These are phyloP conservation scores for Caenorhabditis virilis DNA, from an alignment of 2,888 invertebrate species.

Conservation along the genomic window DNA sequence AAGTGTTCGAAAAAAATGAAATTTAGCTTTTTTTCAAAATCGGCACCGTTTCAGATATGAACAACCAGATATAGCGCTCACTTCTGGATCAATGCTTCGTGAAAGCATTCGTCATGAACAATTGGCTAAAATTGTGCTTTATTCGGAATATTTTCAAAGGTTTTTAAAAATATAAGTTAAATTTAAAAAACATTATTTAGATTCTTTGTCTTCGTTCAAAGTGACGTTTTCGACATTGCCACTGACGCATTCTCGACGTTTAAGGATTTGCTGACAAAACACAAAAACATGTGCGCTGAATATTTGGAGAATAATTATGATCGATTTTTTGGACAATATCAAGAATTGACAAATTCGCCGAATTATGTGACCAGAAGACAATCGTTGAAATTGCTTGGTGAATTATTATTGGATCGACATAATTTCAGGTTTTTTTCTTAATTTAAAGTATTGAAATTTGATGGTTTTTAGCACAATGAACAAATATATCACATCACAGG, in stretches of 20 bases:
- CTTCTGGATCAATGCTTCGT: slow-evolving; percentile 97
- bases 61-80: slow-evolving; percentile 96
- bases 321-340: slow-evolving; percentile 93
- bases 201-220: slow-evolving; percentile 86
- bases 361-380: slow-evolving; percentile 99
- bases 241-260: slow-evolving; percentile 99
- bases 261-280: slow-evolving; percentile 78
- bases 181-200: too few relatives aligned
- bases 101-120: slow-evolving; percentile 98
- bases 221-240: slow-evolving; percentile 93
- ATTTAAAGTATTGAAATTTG: too few relatives aligned
- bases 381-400: slow-evolving; percentile 94
- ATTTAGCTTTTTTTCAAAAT: too few relatives aligned
- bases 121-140: slow-evolving; percentile 94
- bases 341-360: slow-evolving; percentile 94
- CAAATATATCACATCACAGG: slow-evolving; percentile 85
- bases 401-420: slow-evolving; percentile 93
- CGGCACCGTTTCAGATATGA: too few relatives aligned
- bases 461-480: slow-evolving; percentile 77
- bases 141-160: slow-evolving; percentile 96
- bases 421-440: slow-evolving; percentile 82
- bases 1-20: slow-evolving; percentile 50
- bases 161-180: not conserved
- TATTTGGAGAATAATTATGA: slow-evolving; percentile 99
- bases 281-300: slow-evolving; percentile 86